Conservation (phyloP, 2,888 invertebrate genomes). For the Drosophila phalerata region DNA sequence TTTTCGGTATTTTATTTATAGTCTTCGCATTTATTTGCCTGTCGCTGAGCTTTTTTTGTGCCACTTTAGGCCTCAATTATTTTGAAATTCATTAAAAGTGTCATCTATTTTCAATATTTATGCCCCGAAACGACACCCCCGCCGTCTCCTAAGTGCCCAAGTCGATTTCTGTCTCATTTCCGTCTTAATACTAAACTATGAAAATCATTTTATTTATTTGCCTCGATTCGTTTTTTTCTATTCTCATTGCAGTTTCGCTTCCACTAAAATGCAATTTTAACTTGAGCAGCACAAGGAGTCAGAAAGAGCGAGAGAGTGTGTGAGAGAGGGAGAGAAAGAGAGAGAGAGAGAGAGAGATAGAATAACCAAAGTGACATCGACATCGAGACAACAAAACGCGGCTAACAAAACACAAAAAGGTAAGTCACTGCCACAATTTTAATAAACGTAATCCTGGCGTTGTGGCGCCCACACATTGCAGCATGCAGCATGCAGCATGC, state of each 20-base stretch:
- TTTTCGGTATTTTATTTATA: constrained; percentile 58
- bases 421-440: constrained; percentile 58
- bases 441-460: constrained; percentile 64
- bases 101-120: constrained; percentile 67
- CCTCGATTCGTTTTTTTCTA: background rate
- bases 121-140: constrained; percentile 23
- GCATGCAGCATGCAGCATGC: constrained; percentile 8
- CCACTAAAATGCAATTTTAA: constrained; percentile 39
- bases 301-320: constrained; percentile 1
- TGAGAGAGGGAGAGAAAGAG: constrained; percentile 10
- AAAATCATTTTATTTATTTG: constrained; percentile 1
- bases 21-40: constrained; percentile 62
- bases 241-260: constrained; percentile 43
- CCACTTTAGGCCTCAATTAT: constrained; percentile 80
- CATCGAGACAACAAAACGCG: constrained; percentile 9
- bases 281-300: background rate
- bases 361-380: constrained; percentile 28
- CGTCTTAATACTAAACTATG: constrained; percentile 2
- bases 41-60: constrained; percentile 68
- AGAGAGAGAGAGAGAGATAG: constrained; percentile 2
- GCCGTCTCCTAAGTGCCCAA: background rate
- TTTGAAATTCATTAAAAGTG: constrained; percentile 76
- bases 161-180: constrained; percentile 6
- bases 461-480: constrained; percentile 60
- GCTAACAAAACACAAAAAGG: constrained; percentile 38